Evolutionary conservation across 30 jellyfish, hydroid and myxozoan species (phyloP).

Genomic region (Calvadosia cruxmelitensis): DNA sequence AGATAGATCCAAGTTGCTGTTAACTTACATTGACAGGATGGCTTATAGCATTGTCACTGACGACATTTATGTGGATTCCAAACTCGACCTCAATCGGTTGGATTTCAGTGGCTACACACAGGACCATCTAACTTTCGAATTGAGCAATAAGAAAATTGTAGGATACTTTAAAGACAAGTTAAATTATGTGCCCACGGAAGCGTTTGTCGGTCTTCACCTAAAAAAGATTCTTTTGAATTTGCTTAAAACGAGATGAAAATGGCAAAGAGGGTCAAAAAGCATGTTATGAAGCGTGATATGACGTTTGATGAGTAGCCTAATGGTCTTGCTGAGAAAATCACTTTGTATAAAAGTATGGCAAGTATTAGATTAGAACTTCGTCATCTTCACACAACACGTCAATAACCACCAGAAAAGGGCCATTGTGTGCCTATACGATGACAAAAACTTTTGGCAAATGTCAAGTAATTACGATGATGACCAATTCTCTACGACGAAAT

Average conservation of each 20-base stretch:
- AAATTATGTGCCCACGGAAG: constrained; percentile 14
- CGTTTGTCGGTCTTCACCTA: constrained; percentile 26
- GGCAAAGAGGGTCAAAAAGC: constrained; percentile 35
- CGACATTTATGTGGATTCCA: not conserved
- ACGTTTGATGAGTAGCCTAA: constrained; percentile 13
- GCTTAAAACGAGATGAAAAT: constrained; percentile 17
- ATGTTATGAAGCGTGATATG: constrained; percentile 11
- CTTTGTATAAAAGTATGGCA: too few relatives aligned
- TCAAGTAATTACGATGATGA: too few relatives aligned
- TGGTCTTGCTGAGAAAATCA: too few relatives aligned
- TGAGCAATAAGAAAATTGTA: constrained; percentile 27
- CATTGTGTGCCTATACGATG: too few relatives aligned
- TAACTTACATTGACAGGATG: constrained; percentile 17
- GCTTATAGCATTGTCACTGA: not conserved
- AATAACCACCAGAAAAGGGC: too few relatives aligned
- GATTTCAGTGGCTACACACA: constrained; percentile 1
- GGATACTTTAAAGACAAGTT: constrained; percentile 37
- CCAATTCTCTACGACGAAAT: too few relatives aligned
- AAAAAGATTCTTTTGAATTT: constrained; percentile 34
- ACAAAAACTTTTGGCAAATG: too few relatives aligned
- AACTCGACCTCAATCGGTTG: not conserved
- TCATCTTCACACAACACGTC: too few relatives aligned
- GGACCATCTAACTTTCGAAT: not conserved
- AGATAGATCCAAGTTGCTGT: too few relatives aligned
- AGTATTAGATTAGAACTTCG: too few relatives aligned